These are phyloP conservation scores for Petrophora chlorosata DNA, from an alignment of 2,888 invertebrate genomes.

Conservation along the genomic window DNA sequence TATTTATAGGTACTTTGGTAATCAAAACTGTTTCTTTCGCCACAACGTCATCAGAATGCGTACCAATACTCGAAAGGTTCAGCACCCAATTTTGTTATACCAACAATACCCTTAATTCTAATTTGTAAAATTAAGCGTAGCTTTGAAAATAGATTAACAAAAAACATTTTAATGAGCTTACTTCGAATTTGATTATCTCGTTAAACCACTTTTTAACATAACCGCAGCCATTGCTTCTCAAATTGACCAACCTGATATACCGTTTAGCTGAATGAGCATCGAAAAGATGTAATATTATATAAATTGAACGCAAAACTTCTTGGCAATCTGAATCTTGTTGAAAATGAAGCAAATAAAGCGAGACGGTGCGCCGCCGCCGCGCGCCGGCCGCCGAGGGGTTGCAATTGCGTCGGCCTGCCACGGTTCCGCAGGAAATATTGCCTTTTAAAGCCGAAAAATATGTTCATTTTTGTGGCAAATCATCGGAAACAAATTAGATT, in stretches of 20 bases:
- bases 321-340: conserved; percentile 66
- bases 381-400: conserved; percentile 39
- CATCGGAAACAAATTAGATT: conserved; percentile 15
- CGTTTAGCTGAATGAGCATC: conserved; percentile 45
- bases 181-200: conserved; percentile 16
- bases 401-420: conserved; percentile 62
- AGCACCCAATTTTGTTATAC: no score
- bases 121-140: not conserved
- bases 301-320: conserved; percentile 68
- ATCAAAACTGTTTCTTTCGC: no score
- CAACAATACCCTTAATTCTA: not conserved
- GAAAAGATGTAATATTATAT: conserved; percentile 56
- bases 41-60: no score
- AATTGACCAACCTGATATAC: conserved; percentile 46
- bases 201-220: conserved; percentile 5
- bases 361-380: conserved; percentile 41
- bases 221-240: conserved; percentile 35
- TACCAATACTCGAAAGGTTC: no score
- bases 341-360: conserved; percentile 70
- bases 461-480: conserved; percentile 45
- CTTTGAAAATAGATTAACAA: not conserved
- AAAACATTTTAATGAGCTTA: not conserved
- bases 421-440: conserved; percentile 56
- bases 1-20: no score
- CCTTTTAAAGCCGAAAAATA: conserved; percentile 48